Evolutionary conservation across 2,113 vertebrate species (phyloP).

Genomic region (Neodontobutis hainanensis): DNA sequence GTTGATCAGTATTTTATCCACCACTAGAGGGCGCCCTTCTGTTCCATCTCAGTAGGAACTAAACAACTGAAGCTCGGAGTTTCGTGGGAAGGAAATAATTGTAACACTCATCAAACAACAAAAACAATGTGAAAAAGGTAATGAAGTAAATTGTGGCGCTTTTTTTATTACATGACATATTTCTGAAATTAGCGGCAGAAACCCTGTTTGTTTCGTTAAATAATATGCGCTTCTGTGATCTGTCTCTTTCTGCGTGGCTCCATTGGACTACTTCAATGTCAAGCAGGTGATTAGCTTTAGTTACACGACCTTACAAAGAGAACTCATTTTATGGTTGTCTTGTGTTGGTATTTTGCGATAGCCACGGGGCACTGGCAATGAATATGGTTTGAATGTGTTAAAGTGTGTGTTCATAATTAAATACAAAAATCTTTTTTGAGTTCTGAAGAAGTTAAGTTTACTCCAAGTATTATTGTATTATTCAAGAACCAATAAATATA

Average conservation of each 20-base stretch:
- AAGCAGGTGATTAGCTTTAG: neutral
- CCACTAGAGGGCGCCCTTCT: conserved; percentile 59
- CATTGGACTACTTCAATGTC: conserved; percentile 37
- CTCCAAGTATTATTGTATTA: too few relatives aligned
- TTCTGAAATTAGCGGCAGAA: neutral
- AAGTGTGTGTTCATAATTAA: too few relatives aligned
- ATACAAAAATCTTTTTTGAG: too few relatives aligned
- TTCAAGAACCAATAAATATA: too few relatives aligned
- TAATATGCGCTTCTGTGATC: too few relatives aligned
- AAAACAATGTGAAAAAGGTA: conserved; percentile 48
- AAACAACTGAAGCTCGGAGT: neutral
- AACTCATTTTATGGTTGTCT: too few relatives aligned
- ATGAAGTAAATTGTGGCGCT: neutral
- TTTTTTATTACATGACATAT: neutral
- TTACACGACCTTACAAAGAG: too few relatives aligned
- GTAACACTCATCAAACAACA: conserved; percentile 40
- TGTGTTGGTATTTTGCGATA: too few relatives aligned
- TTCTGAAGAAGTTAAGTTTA: too few relatives aligned
- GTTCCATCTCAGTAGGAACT: conserved; percentile 47
- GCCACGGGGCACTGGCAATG: too few relatives aligned
- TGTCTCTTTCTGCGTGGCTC: neutral
- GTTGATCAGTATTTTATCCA: neutral
- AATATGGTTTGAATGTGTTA: too few relatives aligned
- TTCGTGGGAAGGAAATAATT: conserved; percentile 25
- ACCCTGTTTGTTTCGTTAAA: neutral